A percentile compares a stretch with the other conserved stretches of the same genome.
Conservation (phyloP, 1,140 invertebrate genomes). For the Papilio xuthus region DNA sequence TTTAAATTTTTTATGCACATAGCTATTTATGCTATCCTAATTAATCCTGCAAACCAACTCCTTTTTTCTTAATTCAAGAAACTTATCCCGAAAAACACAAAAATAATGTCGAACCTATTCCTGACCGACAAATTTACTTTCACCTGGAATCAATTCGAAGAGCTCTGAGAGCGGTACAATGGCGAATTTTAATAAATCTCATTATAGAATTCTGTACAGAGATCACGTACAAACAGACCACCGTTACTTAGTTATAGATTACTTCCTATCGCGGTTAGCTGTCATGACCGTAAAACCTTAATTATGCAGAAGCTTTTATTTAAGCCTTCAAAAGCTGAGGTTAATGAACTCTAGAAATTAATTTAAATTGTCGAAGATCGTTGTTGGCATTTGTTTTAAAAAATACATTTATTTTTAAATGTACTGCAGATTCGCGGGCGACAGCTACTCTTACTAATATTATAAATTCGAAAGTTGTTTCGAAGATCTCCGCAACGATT, state of each 20-base stretch:
- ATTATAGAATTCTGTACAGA: constrained; percentile 16
- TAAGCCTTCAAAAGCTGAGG: not conserved
- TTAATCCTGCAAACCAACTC: not conserved
- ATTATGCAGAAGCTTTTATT: not conserved
- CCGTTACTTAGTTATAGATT: constrained; percentile 13
- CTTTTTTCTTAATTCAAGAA: not conserved
- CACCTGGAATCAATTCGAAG: constrained; percentile 36
- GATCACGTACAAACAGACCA: constrained; percentile 28
- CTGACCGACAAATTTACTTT: constrained; percentile 38
- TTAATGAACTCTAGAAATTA: not conserved
- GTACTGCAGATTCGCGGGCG: no score
- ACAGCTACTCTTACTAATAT: no score
- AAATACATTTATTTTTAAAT: no score
- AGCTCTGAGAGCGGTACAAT: constrained; percentile 17
- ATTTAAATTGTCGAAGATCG: no score
- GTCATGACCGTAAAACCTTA: not conserved
- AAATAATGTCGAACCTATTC: constrained; percentile 3
- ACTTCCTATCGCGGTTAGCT: not conserved
- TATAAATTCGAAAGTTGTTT: no score
- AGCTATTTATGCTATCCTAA: not conserved
- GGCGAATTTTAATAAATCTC: constrained; percentile 38
- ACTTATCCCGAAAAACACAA: not conserved
- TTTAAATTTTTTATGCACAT: no score
- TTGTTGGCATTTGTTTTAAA: no score
- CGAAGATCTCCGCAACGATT: no score